Evolutionary conservation across 2,113 vertebrate genomes (phyloP).

Genomic region (Tetrao urogallus): DNA sequence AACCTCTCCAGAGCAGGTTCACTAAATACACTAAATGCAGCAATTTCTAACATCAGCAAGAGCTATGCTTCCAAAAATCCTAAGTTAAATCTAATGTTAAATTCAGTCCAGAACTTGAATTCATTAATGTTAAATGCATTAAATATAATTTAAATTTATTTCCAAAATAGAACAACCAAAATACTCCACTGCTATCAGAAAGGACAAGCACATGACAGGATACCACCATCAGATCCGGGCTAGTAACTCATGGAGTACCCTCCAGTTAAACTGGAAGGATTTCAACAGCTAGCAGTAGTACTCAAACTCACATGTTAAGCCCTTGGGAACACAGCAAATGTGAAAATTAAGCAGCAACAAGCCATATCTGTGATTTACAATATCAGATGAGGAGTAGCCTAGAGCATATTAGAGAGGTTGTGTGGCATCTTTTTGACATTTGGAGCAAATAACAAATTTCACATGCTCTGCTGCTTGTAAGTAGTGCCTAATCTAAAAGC

Average conservation of each 20-base stretch:
- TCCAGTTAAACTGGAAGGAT: not conserved
- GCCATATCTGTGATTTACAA: not conserved
- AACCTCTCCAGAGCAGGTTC: not conserved
- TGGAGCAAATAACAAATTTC: not conserved
- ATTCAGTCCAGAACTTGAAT: not conserved
- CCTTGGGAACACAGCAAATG: not conserved
- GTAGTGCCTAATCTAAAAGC: not conserved
- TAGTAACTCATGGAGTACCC: not conserved
- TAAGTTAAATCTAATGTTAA: not conserved
- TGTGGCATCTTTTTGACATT: not conserved
- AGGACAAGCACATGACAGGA: not conserved
- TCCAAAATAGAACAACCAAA: not conserved
- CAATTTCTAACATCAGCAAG: not conserved
- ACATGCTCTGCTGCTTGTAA: not conserved
- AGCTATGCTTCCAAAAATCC: not conserved
- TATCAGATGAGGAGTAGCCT: not conserved
- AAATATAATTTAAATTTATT: not conserved
- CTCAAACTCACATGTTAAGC: not conserved
- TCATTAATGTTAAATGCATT: not conserved
- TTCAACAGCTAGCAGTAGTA: not conserved
- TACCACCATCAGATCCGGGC: not conserved
- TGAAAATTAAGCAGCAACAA: not conserved
- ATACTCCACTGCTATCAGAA: not conserved
- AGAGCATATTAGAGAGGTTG: not conserved
- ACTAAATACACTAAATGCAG: not conserved